A percentile compares a stretch with the other conserved stretches of the same genome.
Conservation (phyloP, 1,140 invertebrate species). For the Drosophila truncata region DNA sequence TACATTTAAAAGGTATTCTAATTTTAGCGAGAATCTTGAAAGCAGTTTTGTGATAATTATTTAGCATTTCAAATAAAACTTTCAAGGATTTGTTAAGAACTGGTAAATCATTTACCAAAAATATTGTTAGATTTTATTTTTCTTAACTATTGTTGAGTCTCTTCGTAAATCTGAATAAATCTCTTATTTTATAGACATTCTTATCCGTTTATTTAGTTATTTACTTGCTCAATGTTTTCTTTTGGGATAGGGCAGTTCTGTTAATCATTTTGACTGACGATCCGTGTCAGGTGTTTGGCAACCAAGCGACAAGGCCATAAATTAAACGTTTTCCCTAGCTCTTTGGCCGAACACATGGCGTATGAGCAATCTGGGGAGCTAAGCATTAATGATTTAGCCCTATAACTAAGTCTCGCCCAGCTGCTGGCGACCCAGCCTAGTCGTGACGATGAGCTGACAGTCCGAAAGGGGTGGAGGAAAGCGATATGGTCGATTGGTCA, state of each 20-base stretch:
- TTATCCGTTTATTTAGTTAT: background rate
- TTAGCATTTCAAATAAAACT: too few species aligned
- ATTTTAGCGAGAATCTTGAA: too few species aligned
- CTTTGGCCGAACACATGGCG: slow-evolving; percentile 47
- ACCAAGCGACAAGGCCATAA: slow-evolving; percentile 54
- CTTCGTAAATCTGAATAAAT: background rate
- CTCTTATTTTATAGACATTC: background rate
- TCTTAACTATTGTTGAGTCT: too few species aligned
- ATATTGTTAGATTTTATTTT: background rate
- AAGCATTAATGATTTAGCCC: slow-evolving; percentile 68
- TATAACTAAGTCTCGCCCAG: slow-evolving; percentile 44
- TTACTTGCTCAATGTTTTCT: slow-evolving; percentile 1
- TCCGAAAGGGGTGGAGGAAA: slow-evolving; percentile 3
- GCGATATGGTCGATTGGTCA: slow-evolving; percentile 53
- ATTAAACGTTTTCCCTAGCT: slow-evolving; percentile 31
- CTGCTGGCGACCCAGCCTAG: slow-evolving; percentile 26
- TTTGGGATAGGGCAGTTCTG: slow-evolving; percentile 53
- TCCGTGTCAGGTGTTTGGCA: slow-evolving; percentile 70
- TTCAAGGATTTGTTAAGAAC: too few species aligned
- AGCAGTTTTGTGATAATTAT: too few species aligned
- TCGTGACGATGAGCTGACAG: slow-evolving; percentile 62
- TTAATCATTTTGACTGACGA: slow-evolving; percentile 51
- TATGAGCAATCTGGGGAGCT: slow-evolving; percentile 64
- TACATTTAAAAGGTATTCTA: background rate
- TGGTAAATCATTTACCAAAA: background rate